Percentiles rank a stretch among this genome's conserved stretches.
Evolutionary conservation across 2,113 vertebrate species (phyloP).

Genomic region (Raja brachyura): DNA sequence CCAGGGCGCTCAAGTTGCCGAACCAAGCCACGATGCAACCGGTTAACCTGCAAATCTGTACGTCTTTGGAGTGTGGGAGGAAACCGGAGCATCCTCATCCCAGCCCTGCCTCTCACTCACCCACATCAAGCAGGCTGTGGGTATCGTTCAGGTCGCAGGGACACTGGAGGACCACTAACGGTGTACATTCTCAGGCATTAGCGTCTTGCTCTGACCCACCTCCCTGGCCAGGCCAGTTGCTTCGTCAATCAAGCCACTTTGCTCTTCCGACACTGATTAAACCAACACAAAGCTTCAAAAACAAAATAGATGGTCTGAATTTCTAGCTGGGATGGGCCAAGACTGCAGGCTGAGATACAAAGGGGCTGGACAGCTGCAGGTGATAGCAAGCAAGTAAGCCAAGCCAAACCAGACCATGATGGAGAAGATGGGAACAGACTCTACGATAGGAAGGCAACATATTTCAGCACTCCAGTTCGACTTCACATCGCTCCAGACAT

Average conservation of each 20-base stretch:
- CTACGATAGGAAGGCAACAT: background rate
- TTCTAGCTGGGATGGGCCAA: background rate
- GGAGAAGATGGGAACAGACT: too few species aligned
- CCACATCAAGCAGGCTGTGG: background rate
- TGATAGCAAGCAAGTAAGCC: too few species aligned
- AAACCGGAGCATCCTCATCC: background rate
- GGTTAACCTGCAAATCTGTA: too few species aligned
- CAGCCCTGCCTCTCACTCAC: background rate
- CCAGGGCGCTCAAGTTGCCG: too few species aligned
- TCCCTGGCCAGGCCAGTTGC: background rate
- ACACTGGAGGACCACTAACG: background rate
- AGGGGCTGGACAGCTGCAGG: background rate
- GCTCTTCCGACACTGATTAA: background rate
- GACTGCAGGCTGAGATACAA: background rate
- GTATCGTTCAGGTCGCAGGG: background rate
- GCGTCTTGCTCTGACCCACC: background rate
- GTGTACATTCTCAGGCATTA: too few species aligned
- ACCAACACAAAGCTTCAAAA: background rate
- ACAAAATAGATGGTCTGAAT: background rate
- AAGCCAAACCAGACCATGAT: too few species aligned
- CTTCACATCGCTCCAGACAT: background rate
- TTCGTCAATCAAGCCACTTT: background rate
- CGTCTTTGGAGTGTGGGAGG: too few species aligned
- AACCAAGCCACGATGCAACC: too few species aligned
- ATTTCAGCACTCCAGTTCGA: background rate